Evolutionary conservation across 2,113 vertebrate species (phyloP), one percentile per base, ranked within the genome.

Genomic region (Osmerus mordax): DNA sequence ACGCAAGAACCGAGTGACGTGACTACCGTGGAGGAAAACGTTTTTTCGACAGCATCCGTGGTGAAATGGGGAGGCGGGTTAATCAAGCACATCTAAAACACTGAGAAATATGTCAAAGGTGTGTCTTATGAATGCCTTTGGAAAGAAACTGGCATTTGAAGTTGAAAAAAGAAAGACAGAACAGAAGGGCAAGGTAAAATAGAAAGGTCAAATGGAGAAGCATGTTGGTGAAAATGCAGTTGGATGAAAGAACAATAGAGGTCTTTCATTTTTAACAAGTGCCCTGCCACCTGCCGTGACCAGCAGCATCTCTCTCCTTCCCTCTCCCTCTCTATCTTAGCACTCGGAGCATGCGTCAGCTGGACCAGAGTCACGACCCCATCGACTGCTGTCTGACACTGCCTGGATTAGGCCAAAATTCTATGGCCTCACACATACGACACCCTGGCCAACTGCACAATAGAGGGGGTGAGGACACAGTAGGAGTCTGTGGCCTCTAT

Each of bases 1-100:
- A 86, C 67, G 81, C 78, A 62, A 67, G 55, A 60, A 58, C 75
- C 71, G 74, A 78, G 84, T 91, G 89, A 91, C 82, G 89, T 89
- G 90, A 90, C 74, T 82, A 66, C 63, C 53, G 14, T 18, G 68
- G 32, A 51, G 69, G 72, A 73, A 55, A 79, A 71, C 0, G 55
- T 59, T 41, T 36, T 59, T 29, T 7, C 32, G 12, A 47, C 7
- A 47, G 41, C 9, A 12, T 47, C 9, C 9, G 41, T 47, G 41
- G 7, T 47, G 9, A 47, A 12, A 47, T 47, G 41, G 41, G 41
- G 41, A 12, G 32, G 41, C 21, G 21, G 41, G 7, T 47, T 47
- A 1, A 47, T 9, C 41, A 11, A 47, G 12, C 41, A 12, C 41
- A 47, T 47, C 41, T 47, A 47, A 47, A 9, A 47, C 8, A 11